Base-by-base conservation (phyloP, 2,113 vertebrate genomes). In the Nyctibius bracteatus region DNA sequence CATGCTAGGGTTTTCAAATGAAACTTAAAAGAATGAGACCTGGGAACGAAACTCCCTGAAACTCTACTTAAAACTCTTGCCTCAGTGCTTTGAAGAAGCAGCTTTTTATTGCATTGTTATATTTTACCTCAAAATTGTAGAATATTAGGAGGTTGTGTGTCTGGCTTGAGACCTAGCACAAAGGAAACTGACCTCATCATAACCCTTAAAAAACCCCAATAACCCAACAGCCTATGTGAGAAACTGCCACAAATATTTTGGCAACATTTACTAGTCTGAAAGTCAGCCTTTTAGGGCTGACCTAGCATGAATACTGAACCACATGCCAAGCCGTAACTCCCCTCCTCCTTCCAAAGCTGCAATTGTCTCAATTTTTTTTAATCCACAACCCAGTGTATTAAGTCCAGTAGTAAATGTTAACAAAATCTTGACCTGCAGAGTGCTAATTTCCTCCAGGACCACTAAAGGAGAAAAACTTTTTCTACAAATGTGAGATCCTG, bases 241-340 rank as follows among this genome's bases (percentile, higher is more conserved):
- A 96, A 96, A 96, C 75, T 72, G 86, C 96, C 95, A 86, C 95
- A 96, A 96, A 39, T 94, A 97, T 96, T 96, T 96, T 97, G 96
- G 94, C 96, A 95, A 37, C 75, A 35, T 33, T 67, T 35, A 77
- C 59, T 47, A 71, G 88, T 74, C 82, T 90, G 67, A 95, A 97
- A 96, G 63, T 83, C 82, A 86, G 86, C 41, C 44, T 90, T 88
- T 93, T 92, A 86, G 57, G 90, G 86, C 92, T 96, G 94, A 94
- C 68, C 95, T 91, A 94, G 92, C 86, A 96, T 62, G 92, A 95
- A 91, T 92, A 84, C 57, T 20, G 90, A 95, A 49, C 59, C 31
- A 57, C 49, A 35, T 57, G 95, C 90, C 94, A 95, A 94, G 88
- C 66, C 11, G 1, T 81, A 96, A 92, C 54, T 83, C 66, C 59